Base-by-base conservation (phyloP, 92 coral and sea anemone genomes). In the Galaxea fascicularis region DNA sequence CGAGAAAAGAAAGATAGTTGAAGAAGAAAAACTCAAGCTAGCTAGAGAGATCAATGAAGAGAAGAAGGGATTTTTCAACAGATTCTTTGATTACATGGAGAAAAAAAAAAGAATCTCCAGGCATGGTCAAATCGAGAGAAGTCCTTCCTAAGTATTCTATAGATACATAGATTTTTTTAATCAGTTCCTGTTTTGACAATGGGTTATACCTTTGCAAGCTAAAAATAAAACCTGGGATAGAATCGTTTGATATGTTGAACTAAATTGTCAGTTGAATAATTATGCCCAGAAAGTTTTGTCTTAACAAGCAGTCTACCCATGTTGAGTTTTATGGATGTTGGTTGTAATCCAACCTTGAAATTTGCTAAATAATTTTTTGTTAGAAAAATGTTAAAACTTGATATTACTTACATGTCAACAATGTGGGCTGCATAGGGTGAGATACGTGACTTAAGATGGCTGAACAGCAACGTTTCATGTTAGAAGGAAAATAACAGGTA, bases 11-110 rank as follows among this genome's bases (percentile, higher is more conserved):
- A 70, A 76, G 51, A 76, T 57, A 76, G 82, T 59, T 22, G 82
- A 76, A 58, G 71, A 76, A 54, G 82, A 76, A 62, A 76, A 76
- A 41, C 70, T 75, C 47, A 76, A 76, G 70, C 49, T 76, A 4
- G 52, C 45, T n/a, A 76, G 52, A 58, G 82, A 76, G 45, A 76
- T 76, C 46, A 69, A 69, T 10, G 70, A 76, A 54, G 82, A 76
- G 10, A 76, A 76, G 62, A 58, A 63, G 74, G 63, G n/a, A 20
- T 29, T 79, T 65, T 65, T 79, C 27, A 65, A 79, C 70, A 39
- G 45, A 18, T 63, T 79, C 30, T 63, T 65, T 65, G 70, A 76
- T 28, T 76, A 76, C 51, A 57, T 59, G 54, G 82, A 58, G 39
- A 76, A 57, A 49, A 73, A 72, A n/a, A 39, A 69, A 21, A 17